A percentile compares a stretch with the other conserved stretches of the same genome.
Evolutionary conservation across 2,888 invertebrate species (phyloP).

Genomic region (Rhimphoctona megacephalus): DNA sequence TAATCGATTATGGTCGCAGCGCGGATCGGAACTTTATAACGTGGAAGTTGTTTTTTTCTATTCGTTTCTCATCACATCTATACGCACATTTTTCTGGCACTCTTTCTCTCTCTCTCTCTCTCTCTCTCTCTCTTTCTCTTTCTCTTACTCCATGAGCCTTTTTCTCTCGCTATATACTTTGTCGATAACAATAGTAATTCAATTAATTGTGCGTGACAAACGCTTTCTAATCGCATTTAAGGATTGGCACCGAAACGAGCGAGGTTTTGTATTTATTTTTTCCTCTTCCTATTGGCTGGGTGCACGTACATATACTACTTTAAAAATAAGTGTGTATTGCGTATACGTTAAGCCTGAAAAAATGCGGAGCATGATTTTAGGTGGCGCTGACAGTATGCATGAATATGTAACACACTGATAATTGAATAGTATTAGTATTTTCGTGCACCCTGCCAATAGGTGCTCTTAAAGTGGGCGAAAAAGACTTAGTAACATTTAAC

Average conservation of each 20-base stretch:
- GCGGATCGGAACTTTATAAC: constrained; percentile 66
- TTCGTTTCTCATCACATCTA: constrained; percentile 28
- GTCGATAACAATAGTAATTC: constrained; percentile 54
- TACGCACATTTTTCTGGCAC: constrained; percentile 35
- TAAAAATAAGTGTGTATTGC: no score
- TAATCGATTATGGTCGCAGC: constrained; percentile 56
- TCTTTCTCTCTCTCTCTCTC: constrained; percentile 1
- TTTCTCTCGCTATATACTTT: constrained; percentile 39
- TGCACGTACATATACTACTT: no score
- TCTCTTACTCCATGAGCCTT: constrained; percentile 27
- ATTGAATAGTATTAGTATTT: no score
- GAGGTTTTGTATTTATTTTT: constrained; percentile 31
- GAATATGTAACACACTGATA: no score
- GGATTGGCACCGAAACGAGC: constrained; percentile 65
- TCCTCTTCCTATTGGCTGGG: not conserved
- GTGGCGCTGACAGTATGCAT: no score
- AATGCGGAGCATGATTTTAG: no score
- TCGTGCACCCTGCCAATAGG: no score
- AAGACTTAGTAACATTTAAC: constrained; percentile 47
- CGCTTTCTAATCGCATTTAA: constrained; percentile 41
- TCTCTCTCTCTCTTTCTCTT: not conserved
- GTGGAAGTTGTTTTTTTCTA: constrained; percentile 58
- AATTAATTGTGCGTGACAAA: constrained; percentile 61
- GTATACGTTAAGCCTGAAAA: no score
- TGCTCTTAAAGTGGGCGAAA: constrained; percentile 42